Conservation (phyloP, 2,113 vertebrate species). For the Phylloscopus trochilus region DNA sequence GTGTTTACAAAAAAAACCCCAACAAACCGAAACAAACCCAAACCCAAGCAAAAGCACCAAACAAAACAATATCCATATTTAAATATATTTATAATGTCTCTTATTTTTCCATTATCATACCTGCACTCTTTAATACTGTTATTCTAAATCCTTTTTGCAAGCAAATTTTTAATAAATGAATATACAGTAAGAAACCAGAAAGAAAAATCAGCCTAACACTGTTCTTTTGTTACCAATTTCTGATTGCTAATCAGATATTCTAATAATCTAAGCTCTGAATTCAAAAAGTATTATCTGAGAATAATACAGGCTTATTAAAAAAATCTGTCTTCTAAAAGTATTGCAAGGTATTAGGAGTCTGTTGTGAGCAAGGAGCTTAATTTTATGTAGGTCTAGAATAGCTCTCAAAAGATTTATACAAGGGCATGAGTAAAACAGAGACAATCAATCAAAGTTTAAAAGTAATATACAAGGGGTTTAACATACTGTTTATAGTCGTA, state of each 20-base stretch:
- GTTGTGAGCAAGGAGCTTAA: not conserved
- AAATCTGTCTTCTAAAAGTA: not conserved
- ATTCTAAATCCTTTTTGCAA: not conserved
- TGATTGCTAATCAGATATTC: not conserved
- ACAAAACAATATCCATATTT: not conserved
- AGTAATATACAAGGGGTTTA: constrained; percentile 51
- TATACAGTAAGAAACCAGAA: not conserved
- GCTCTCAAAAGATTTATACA: not conserved
- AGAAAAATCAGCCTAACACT: not conserved
- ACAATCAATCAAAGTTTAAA: constrained; percentile 67
- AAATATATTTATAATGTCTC: not conserved
- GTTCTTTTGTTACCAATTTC: not conserved
- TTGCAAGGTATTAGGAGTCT: not conserved
- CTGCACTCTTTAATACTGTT: not conserved
- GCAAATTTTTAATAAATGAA: not conserved
- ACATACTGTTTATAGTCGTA: constrained; percentile 8
- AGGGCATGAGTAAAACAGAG: constrained; percentile 3
- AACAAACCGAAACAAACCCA: not conserved
- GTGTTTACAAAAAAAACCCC: not conserved
- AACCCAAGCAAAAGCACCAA: not conserved
- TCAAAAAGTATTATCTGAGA: not conserved
- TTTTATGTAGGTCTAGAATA: not conserved
- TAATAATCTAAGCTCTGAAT: not conserved
- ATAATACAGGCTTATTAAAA: not conserved
- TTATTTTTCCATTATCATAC: not conserved